Evolutionary conservation across 23 tunicate genomes (phyloP), one percentile per base, ranked within the genome.

Genomic region (Halocynthia roretzi): DNA sequence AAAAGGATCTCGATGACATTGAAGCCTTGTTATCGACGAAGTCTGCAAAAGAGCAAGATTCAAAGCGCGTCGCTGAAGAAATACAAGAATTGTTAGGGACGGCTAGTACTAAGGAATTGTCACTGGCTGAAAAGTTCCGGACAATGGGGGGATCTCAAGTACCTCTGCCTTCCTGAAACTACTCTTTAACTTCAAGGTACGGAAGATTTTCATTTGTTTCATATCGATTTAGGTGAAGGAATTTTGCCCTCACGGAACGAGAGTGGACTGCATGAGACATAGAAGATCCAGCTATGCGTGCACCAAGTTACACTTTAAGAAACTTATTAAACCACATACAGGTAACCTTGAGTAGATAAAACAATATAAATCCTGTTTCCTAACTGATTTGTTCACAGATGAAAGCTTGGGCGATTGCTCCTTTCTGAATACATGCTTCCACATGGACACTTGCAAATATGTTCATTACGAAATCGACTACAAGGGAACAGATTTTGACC

Each of bases 391-490:
- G 15, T 1, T 8, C 56, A 19, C 82, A 82, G 98, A 92, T 75
- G 98, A 92, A 57, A 40, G 86, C 6, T 81, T 93, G 71, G 99
- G 99, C 5, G 99, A 96, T 58, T 96, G 99, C 71, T 96, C 99
- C 8, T 96, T 96, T 72, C 82, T 96, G 23, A 96, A 96, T 73
- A 96, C 96, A 7, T 96, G 99, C 72, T 96, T 96, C 56, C 96
- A 96, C 77, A 92, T 90, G 91, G 99, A 96, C 80, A 86, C 99
- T 23, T 96, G 99, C 83, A 96, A 96, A 67, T 96, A 89, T 76
- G 99, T 96, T 12, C 99, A 96, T 75, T 96, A 96, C 71, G 96
- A 91, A 70, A 96, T 96, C 63, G 99, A 96, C 75, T 85, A 96
- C 71, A 75, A 94, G 15, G 93, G 95, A 21, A 88, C 89, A 5